Conservation (phyloP, 2,113 vertebrate genomes). For the Columba janthina region DNA sequence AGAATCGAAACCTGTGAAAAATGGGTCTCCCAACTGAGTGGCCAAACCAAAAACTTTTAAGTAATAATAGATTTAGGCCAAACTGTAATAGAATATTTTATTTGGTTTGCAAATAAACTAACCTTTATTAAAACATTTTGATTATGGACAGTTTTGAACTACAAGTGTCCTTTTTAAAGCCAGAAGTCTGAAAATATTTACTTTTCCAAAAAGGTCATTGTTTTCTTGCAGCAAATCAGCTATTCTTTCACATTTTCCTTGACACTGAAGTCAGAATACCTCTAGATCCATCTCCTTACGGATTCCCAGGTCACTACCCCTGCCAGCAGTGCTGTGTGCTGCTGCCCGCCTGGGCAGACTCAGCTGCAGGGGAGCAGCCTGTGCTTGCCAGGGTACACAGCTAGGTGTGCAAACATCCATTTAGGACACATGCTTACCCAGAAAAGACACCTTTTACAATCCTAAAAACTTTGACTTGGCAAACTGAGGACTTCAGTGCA, state of each 20-base stretch:
- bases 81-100: not conserved
- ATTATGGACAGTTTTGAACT: not conserved
- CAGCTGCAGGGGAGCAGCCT: not conserved
- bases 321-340: not conserved
- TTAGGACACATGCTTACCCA: not conserved
- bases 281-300: not conserved
- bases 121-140: not conserved
- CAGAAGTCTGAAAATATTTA: not conserved
- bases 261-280: no score
- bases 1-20: not conserved
- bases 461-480: not conserved
- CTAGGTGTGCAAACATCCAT: accelerated
- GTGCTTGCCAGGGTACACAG: accelerated
- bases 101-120: not conserved
- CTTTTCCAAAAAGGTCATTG: not conserved
- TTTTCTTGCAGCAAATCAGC: not conserved
- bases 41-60: not conserved
- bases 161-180: not conserved
- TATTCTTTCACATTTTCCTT: not conserved
- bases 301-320: not conserved
- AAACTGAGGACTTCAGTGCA: not conserved
- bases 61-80: not conserved
- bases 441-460: not conserved
- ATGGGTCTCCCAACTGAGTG: not conserved
- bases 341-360: not conserved